Conservation (phyloP, 2,797 vertebrate species). For the Amblyraja radiata region DNA sequence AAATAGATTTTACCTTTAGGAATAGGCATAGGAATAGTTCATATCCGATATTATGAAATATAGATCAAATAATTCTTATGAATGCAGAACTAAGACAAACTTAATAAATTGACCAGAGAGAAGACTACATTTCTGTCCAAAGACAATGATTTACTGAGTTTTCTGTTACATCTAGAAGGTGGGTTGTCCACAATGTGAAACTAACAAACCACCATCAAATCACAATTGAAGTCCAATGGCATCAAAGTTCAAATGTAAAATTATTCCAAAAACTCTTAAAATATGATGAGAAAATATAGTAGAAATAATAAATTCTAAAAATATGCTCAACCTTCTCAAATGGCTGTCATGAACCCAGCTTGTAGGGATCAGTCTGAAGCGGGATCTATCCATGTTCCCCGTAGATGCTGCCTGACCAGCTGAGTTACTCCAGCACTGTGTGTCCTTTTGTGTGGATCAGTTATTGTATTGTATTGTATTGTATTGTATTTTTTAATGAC, state of each 20-base stretch:
- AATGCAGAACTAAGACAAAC: not conserved
- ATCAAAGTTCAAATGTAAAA: not conserved
- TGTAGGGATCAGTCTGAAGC: not conserved
- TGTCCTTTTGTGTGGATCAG: too few relatives aligned
- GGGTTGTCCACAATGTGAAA: not conserved
- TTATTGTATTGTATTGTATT: too few relatives aligned
- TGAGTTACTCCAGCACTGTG: too few relatives aligned
- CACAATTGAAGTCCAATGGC: not conserved
- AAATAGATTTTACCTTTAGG: not conserved
- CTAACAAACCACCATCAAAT: not conserved
- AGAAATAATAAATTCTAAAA: not conserved
- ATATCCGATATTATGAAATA: not conserved
- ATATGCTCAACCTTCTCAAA: not conserved
- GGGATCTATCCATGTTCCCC: too few relatives aligned
- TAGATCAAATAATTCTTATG: not conserved
- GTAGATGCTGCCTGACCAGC: too few relatives aligned
- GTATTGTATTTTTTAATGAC: too few relatives aligned
- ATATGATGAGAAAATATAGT: not conserved
- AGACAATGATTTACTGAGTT: not conserved
- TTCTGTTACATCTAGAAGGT: not conserved
- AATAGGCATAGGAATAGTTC: not conserved
- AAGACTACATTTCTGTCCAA: too few relatives aligned
- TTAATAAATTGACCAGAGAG: not conserved
- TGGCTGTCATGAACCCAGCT: not conserved
- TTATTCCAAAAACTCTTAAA: not conserved